Base-by-base conservation (phyloP, 1,140 invertebrate species). In the Listronotus bonariensis region DNA sequence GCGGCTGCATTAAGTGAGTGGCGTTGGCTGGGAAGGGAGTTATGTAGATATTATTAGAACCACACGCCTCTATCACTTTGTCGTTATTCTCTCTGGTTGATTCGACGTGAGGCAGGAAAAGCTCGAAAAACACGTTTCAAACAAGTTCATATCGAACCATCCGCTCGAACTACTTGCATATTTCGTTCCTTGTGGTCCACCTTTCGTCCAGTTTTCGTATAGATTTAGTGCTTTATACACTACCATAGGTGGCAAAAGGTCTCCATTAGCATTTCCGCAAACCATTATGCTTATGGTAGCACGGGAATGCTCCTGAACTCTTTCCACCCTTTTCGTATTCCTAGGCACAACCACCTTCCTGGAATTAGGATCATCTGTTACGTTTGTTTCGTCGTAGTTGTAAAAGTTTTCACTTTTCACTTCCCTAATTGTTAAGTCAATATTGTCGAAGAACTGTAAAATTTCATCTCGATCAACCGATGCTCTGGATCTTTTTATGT, bases 71-170 rank as follows among this genome's bases (percentile, higher is more conserved):
- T 14, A 55, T 45, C 14, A 63, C 57, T 53, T 7, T 57, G 12
- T 48, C 10, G 20, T 58, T 53, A 58, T 18, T 10, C 26, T 31
- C 31, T 31, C 49, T 14, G 26, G 36, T 64, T 41, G 9, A 11
- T 10, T 64, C 26, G 20, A 68, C 48, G 32, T 57, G 45, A 6
- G 53, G 34, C 5, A 65, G 12, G n/a, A 57, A 54, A 26, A 32
- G 17, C 52, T 14, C 32, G 45, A 54, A 65, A 46, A 45, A 71
- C 72, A 77, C 52, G 72, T 72, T 57, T 73, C 61, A 73, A 78
- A 77, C 10, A 72, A 53, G 3, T 52, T 41, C 2, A 65, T 59
- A 54, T 78, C 76, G 59, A 78, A 77, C 72, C 71, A 77, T 10
- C 74, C 76, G 48, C 57, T 70, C 14, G 20, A 40, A 18, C 59